phyloP scores from a whole-genome alignment of 2,113 vertebrate species.

The Hylia prasina region DNA sequence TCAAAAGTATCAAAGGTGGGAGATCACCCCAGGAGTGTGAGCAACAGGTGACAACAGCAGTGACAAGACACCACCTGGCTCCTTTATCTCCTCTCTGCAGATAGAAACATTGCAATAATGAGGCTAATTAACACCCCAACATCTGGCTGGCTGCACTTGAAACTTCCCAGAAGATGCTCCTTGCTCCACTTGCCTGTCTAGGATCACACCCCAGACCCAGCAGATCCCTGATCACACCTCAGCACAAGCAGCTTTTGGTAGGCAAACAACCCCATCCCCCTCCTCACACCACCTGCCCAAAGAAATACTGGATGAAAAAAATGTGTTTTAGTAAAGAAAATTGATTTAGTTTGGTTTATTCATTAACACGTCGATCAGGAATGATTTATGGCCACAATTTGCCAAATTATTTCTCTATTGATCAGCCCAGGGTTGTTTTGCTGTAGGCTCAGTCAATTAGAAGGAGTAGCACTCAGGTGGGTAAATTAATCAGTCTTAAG shows the following conservation, averaged over 20 bases:
- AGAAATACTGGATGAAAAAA: slow-evolving; percentile 57
- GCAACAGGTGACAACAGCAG: accelerated
- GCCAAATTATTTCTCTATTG: slow-evolving; percentile 79
- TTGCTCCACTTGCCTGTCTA: background rate
- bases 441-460: slow-evolving; percentile 68
- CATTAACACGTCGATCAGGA: slow-evolving; percentile 64
- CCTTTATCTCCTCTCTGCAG: background rate
- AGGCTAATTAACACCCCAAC: background rate
- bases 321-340: slow-evolving; percentile 73
- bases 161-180: background rate
- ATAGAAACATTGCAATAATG: accelerated
- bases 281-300: background rate
- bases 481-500: slow-evolving; percentile 59
- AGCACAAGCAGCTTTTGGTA: accelerated
- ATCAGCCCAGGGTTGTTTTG: slow-evolving; percentile 68
- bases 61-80: background rate
- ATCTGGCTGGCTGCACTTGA: background rate
- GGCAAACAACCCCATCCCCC: background rate
- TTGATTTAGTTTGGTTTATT: slow-evolving; percentile 67
- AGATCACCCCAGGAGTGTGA: background rate
- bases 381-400: slow-evolving; percentile 76
- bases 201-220: background rate
- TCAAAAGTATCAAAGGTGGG: background rate
- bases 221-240: background rate
- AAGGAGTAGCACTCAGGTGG: slow-evolving; percentile 27